Percentiles rank a stretch among this genome's conserved stretches.
phyloP scores from a whole-genome alignment of 2,888 invertebrate species.

The Cyaniris semiargus region DNA sequence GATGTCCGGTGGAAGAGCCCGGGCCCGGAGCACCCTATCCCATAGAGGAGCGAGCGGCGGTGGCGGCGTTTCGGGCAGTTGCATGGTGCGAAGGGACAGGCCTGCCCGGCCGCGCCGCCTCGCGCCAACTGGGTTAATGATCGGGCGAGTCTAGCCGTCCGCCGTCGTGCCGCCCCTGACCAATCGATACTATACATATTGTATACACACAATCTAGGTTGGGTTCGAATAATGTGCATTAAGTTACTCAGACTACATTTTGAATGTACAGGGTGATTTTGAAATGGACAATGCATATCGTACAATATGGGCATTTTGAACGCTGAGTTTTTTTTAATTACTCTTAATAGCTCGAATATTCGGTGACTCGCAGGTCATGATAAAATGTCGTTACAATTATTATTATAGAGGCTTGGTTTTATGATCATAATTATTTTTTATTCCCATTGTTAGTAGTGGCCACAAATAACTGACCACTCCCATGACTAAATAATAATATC shows the following conservation, averaged over 20 bases:
- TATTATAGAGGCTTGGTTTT: slow-evolving; percentile 4
- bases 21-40: slow-evolving; percentile 89
- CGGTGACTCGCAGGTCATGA: neutral
- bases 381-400: neutral
- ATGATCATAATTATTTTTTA: neutral
- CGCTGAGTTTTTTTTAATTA: neutral
- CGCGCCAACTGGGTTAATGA: slow-evolving; percentile 79
- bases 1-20: slow-evolving; percentile 85
- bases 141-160: slow-evolving; percentile 70
- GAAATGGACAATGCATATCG: neutral
- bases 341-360: neutral
- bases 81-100: slow-evolving; percentile 75
- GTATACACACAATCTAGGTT: slow-evolving; percentile 30
- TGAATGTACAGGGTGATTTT: neutral
- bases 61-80: slow-evolving; percentile 73
- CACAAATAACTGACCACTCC: neutral
- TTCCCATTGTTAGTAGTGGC: neutral
- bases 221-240: slow-evolving; percentile 4
- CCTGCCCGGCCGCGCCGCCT: slow-evolving; percentile 71
- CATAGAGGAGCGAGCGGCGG: slow-evolving; percentile 86
- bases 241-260: neutral
- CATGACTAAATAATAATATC: neutral
- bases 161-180: slow-evolving; percentile 62
- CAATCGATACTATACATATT: slow-evolving; percentile 63
- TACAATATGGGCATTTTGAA: neutral